phyloP scores from a whole-genome alignment of 2,888 invertebrate genomes.

The Agrotis ipsilon region DNA sequence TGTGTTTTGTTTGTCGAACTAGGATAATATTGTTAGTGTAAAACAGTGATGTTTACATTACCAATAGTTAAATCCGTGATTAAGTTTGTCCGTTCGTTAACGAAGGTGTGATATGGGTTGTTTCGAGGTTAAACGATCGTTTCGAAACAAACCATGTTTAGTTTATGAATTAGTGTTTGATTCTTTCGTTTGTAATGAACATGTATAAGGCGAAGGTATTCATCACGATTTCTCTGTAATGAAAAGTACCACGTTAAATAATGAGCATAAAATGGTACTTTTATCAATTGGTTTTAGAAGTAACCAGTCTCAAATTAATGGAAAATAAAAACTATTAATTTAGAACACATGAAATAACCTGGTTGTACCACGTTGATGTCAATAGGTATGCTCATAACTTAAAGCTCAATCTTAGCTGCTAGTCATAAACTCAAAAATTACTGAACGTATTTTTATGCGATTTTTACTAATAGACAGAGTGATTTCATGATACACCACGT shows the following conservation, averaged over 20 bases:
- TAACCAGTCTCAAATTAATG: neutral
- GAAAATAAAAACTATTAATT: no score
- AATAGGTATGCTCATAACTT: neutral
- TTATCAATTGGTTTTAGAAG: neutral
- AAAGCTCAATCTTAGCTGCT: no score
- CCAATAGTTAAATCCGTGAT: conserved; percentile 75
- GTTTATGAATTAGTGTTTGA: conserved; percentile 65
- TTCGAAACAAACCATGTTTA: conserved; percentile 67
- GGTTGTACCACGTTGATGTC: neutral
- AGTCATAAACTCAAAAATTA: no score
- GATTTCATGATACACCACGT: no score
- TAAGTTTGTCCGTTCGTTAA: conserved; percentile 70
- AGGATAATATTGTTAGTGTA: conserved; percentile 61
- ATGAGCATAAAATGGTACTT: neutral
- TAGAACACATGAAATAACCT: no score
- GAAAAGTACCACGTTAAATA: neutral
- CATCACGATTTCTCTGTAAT: conserved; percentile 35
- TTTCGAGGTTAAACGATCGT: conserved; percentile 68
- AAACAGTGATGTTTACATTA: conserved; percentile 69
- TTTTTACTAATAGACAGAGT: no score
- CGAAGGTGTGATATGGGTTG: conserved; percentile 68
- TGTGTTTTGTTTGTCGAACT: conserved; percentile 20
- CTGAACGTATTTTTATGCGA: no score
- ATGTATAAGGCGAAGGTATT: conserved; percentile 51
- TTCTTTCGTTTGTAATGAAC: conserved; percentile 63